Evolutionary conservation across 23 tunicate species (phyloP), one percentile per base, ranked within the genome.

Genomic region (Trididemnum nubilum): DNA sequence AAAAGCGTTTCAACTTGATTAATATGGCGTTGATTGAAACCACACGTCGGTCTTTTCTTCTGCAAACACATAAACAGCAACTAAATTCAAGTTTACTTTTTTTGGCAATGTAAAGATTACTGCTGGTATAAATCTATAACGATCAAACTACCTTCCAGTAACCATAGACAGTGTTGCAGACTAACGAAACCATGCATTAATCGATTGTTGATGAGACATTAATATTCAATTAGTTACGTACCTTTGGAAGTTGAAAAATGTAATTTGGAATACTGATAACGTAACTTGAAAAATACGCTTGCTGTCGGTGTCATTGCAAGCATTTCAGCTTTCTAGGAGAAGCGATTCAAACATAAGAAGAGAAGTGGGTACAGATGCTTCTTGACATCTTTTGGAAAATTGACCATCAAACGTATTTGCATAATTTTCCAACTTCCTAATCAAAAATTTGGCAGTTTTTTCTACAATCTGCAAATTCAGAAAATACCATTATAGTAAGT

Each of bases 361-460:
- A 61, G 29, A n/a, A 61, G 69, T 24, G 22, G 69, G 69, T 25
- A 61, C 69, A 22, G 26, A 61, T 4, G 15, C 22, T 9, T 61
- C 26, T 61, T 61, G 69, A 22, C 69, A 61, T 61, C 30, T 61
- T 61, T 15, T 24, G 22, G 27, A 25, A 61, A 61, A 61, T 61
- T 61, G 69, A 9, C 69, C 69, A 61, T 61, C 26, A 25, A 61
- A 61, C 30, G 69, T 61, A 22, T 61, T 61, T 61, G 15, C 19
- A 22, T 61, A 26, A 15, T 22, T 24, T 61, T 61, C 22, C 15
- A 44, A 44, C 15, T 22, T 25, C 22, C 69, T 22, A 9, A 19
- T 61, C 69, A 61, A 61, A 9, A 61, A 4, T 22, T 61, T 61
- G 30, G 69, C 69, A 61, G 69, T 4, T 61, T 61, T 61, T 61